phyloP scores from a whole-genome alignment of 2,888 invertebrate species.

The Pasiphila rectangulata region DNA sequence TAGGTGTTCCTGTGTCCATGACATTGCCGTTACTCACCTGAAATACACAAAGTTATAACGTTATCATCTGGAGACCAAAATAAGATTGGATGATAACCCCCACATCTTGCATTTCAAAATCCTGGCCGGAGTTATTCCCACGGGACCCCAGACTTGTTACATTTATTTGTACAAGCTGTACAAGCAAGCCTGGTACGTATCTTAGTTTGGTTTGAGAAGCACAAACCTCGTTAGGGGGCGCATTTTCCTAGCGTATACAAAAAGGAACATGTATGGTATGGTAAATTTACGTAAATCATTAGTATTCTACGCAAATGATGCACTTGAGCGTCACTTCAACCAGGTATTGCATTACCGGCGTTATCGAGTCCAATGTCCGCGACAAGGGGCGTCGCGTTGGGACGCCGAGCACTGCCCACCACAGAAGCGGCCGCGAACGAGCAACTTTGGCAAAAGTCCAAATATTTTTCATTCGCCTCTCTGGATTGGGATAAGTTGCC shows the following conservation, averaged over 20 bases:
- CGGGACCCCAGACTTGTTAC: conserved; percentile 7
- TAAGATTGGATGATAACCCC: conserved; percentile 7
- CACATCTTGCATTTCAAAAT: background rate
- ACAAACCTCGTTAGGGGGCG: background rate
- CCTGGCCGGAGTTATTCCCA: background rate
- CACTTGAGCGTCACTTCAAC: conserved; percentile 44
- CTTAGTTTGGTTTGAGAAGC: background rate
- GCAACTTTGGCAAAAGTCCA: conserved; percentile 66
- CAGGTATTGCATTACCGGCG: conserved; percentile 57
- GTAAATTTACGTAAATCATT: conserved; percentile 19
- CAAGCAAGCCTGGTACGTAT: no score
- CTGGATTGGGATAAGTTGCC: conserved; percentile 67
- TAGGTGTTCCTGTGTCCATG: conserved; percentile 79
- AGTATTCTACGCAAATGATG: conserved; percentile 37
- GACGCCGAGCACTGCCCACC: conserved; percentile 33
- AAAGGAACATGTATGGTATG: conserved; percentile 2
- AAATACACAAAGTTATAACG: conserved; percentile 41
- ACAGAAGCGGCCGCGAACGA: conserved; percentile 50
- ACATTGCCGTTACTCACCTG: conserved; percentile 82
- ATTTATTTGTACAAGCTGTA: background rate
- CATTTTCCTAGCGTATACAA: conserved; percentile 8
- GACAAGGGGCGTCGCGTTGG: conserved; percentile 45
- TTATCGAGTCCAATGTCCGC: conserved; percentile 54
- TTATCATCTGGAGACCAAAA: conserved; percentile 9
- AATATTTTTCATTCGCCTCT: conserved; percentile 71